Conservation (phyloP, 1,140 invertebrate genomes). For the Pectinophora gossypiella region DNA sequence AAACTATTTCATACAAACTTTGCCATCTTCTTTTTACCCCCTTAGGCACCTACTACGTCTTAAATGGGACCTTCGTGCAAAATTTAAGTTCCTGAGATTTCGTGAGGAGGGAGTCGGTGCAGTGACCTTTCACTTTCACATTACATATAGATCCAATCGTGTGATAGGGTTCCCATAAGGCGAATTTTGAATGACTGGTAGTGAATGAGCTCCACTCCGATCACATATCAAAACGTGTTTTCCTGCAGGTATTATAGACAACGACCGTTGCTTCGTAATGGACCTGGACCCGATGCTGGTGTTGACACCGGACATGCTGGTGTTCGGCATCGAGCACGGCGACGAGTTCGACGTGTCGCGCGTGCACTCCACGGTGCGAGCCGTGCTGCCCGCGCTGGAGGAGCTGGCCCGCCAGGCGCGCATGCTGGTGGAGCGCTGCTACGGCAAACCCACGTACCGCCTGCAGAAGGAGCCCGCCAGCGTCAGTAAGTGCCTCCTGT, state of each 20-base stretch:
- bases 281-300: conserved; percentile 86
- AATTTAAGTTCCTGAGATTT: too few relatives aligned
- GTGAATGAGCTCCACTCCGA: too few relatives aligned
- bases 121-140: too few relatives aligned
- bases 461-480: conserved; percentile 73
- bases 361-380: conserved; percentile 85
- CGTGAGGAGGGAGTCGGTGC: too few relatives aligned
- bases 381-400: conserved; percentile 82
- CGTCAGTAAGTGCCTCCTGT: background rate
- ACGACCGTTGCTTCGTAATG: conserved; percentile 92
- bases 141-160: too few relatives aligned
- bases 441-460: conserved; percentile 82
- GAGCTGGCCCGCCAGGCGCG: conserved; percentile 81
- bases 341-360: conserved; percentile 89
- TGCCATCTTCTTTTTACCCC: too few relatives aligned
- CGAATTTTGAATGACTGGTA: too few relatives aligned
- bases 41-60: too few relatives aligned
- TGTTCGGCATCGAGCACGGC: conserved; percentile 83
- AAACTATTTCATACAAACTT: too few relatives aligned
- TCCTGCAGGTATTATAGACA: conserved; percentile 88
- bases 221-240: too few relatives aligned
- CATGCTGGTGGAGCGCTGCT: conserved; percentile 84
- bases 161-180: too few relatives aligned
- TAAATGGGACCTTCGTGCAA: too few relatives aligned
- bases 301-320: conserved; percentile 85